Percentiles rank a stretch among this genome's conserved stretches.
phyloP scores from a whole-genome alignment of 2,797 vertebrate species.

The Pantherophis vulpinus region DNA sequence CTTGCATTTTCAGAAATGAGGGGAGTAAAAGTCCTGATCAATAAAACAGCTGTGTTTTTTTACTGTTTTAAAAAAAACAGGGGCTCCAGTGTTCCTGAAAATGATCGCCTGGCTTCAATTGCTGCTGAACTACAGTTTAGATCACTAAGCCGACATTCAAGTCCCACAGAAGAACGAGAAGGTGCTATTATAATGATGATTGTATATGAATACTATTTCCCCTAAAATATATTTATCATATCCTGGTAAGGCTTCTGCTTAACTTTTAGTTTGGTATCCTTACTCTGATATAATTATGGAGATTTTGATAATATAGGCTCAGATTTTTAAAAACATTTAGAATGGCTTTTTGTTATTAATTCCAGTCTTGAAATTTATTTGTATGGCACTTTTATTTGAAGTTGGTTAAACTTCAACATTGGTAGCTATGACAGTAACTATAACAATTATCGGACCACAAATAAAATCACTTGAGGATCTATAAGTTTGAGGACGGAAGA shows the following conservation, averaged over 20 bases:
- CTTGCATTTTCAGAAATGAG: conserved; percentile 4
- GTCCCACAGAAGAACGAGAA: conserved; percentile 94
- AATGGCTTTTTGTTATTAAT: neutral
- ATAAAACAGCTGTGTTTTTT: conserved; percentile 20
- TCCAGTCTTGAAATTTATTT: neutral
- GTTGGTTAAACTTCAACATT: neutral
- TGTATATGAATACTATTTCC: conserved; percentile 7
- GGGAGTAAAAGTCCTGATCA: conserved; percentile 37
- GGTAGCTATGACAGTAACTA: neutral
- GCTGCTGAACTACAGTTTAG: conserved; percentile 92
- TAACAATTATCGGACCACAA: neutral
- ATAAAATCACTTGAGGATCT: neutral
- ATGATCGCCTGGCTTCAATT: conserved; percentile 91
- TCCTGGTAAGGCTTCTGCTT: neutral
- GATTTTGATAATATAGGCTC: neutral
- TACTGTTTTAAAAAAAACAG: conserved; percentile 65
- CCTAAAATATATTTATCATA: neutral
- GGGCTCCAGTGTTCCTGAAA: conserved; percentile 91
- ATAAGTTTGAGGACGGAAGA: neutral
- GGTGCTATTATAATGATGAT: conserved; percentile 71
- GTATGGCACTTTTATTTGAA: neutral
- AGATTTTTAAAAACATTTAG: neutral
- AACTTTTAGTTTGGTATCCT: neutral
- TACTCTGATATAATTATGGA: neutral
- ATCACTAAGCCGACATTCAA: conserved; percentile 97